Evolutionary conservation across 1,140 invertebrate genomes (phyloP).

Genomic region (Cepaea nemoralis): DNA sequence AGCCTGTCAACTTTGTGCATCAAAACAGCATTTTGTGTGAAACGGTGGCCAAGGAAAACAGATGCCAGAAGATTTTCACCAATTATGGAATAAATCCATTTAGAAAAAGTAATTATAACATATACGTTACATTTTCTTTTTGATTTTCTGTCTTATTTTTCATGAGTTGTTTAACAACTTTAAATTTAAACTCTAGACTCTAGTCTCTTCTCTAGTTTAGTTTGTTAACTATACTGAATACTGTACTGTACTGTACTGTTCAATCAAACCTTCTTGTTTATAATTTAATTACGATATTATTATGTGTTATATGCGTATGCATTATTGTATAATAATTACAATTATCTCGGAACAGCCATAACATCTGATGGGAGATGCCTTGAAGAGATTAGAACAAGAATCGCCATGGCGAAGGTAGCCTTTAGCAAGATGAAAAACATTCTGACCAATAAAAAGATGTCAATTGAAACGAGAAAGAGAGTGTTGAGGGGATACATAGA

Average conservation of each 20-base stretch:
- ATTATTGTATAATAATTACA: too few relatives aligned
- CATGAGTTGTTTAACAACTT: neutral
- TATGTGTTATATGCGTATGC: too few relatives aligned
- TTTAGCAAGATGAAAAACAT: too few relatives aligned
- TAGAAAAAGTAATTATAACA: slow-evolving; percentile 20
- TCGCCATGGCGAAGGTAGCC: too few relatives aligned
- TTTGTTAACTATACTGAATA: neutral
- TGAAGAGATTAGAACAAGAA: too few relatives aligned
- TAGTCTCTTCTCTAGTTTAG: neutral
- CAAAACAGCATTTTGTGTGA: slow-evolving; percentile 29
- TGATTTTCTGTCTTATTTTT: neutral
- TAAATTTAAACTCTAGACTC: neutral
- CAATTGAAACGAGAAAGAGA: too few relatives aligned
- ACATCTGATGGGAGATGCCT: too few relatives aligned
- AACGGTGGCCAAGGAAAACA: slow-evolving; percentile 30
- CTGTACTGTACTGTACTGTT: neutral
- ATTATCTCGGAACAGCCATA: too few relatives aligned
- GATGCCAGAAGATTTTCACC: slow-evolving; percentile 25
- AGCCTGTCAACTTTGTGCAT: slow-evolving; percentile 25
- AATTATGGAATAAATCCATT: slow-evolving; percentile 38
- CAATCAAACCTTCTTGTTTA: too few relatives aligned
- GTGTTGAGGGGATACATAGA: too few relatives aligned
- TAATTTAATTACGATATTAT: too few relatives aligned
- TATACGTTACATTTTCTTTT: neutral
- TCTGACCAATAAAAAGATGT: too few relatives aligned